These are phyloP conservation scores for Pelecanoides urinatrix DNA, from an alignment of 2,113 vertebrate genomes.

Conservation along the genomic window DNA sequence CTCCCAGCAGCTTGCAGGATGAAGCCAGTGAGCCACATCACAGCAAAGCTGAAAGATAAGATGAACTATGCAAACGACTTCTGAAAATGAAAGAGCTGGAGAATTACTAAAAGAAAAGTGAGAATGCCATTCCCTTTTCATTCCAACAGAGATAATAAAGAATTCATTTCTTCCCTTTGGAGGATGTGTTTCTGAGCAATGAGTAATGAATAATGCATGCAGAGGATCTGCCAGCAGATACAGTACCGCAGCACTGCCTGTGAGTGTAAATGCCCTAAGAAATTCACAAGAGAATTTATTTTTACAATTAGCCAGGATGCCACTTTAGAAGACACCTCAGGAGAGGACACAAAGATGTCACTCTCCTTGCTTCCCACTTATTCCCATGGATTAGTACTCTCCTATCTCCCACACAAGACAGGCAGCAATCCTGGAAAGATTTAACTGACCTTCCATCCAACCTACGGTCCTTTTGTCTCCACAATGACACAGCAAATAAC, in stretches of 20 bases:
- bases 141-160: neutral
- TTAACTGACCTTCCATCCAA: neutral
- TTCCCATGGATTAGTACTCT: neutral
- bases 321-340: neutral
- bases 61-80: neutral
- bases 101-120: neutral
- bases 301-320: neutral
- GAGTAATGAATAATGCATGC: neutral
- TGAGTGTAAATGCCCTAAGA: neutral
- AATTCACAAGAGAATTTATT: neutral
- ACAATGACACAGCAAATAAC: neutral
- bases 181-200: neutral
- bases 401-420: neutral
- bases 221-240: neutral
- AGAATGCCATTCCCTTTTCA: neutral
- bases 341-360: neutral
- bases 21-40: neutral
- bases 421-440: neutral
- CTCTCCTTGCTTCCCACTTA: neutral
- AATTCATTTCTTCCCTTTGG: neutral
- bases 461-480: neutral
- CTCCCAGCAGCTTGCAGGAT: neutral
- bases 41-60: neutral
- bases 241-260: neutral
- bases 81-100: neutral